Evolutionary conservation across 2,113 vertebrate genomes (phyloP).

Genomic region (Apeltes quadracus): DNA sequence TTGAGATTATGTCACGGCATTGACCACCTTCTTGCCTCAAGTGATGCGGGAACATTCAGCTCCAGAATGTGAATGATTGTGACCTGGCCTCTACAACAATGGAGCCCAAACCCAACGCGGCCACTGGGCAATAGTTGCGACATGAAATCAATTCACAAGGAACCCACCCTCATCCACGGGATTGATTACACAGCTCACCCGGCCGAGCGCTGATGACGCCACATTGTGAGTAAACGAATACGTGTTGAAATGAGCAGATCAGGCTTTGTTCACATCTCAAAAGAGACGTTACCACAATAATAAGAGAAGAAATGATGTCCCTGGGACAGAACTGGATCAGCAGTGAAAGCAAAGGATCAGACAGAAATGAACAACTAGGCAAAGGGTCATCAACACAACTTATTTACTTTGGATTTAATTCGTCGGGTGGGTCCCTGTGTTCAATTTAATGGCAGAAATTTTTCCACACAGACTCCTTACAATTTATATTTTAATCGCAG

Average conservation of each 20-base stretch:
- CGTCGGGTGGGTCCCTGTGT: background rate
- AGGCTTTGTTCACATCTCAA: background rate
- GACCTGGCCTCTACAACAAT: background rate
- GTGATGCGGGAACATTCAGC: background rate
- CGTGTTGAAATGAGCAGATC: background rate
- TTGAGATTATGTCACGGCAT: background rate
- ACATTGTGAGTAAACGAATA: background rate
- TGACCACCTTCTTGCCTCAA: background rate
- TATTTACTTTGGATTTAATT: background rate
- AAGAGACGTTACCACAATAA: background rate
- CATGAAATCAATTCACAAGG: background rate
- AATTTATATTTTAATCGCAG: background rate
- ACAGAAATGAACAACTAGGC: background rate
- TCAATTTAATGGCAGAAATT: background rate
- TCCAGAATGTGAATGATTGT: background rate
- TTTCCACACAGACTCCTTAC: background rate
- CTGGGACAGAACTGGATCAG: too few relatives aligned
- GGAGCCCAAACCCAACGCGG: background rate
- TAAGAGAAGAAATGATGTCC: background rate
- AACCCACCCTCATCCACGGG: background rate
- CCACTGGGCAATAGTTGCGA: background rate
- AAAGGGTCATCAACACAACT: conserved; percentile 4
- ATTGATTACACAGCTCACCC: background rate
- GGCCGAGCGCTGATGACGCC: background rate
- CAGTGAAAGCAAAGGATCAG: background rate